phyloP scores from a whole-genome alignment of 2,113 vertebrate genomes.

The Dipodomys merriami region DNA sequence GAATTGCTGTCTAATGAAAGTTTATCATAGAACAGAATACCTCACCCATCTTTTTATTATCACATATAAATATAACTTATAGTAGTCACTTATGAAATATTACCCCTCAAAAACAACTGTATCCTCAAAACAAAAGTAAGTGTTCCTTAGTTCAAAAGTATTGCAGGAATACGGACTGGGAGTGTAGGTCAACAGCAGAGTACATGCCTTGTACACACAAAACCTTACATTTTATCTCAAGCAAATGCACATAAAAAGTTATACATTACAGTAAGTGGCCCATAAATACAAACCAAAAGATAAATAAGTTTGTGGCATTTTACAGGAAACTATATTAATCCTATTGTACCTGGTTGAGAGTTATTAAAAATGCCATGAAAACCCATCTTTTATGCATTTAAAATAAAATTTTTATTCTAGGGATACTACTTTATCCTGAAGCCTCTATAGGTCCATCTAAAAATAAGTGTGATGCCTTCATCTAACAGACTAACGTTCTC shows the following conservation, averaged over 20 bases:
- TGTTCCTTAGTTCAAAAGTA: conserved; percentile 24
- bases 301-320: conserved; percentile 10
- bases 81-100: conserved; percentile 10
- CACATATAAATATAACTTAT: background rate
- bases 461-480: conserved; percentile 8
- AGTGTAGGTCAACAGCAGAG: background rate
- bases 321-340: background rate
- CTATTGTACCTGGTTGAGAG: background rate
- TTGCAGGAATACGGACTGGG: background rate
- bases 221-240: background rate
- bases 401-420: background rate
- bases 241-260: background rate
- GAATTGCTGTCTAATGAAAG: background rate
- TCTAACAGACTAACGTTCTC: conserved; percentile 49
- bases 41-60: background rate
- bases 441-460: background rate
- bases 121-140: conserved; percentile 39
- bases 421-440: background rate
- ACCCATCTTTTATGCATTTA: background rate
- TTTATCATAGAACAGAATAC: background rate
- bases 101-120: background rate
- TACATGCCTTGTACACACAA: background rate
- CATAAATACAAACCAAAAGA: conserved; percentile 1
- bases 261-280: background rate
- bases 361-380: conserved; percentile 27